Evolutionary conservation across 2,797 vertebrate genomes (phyloP), one percentile per base, ranked within the genome.

Genomic region (Pterois miles): DNA sequence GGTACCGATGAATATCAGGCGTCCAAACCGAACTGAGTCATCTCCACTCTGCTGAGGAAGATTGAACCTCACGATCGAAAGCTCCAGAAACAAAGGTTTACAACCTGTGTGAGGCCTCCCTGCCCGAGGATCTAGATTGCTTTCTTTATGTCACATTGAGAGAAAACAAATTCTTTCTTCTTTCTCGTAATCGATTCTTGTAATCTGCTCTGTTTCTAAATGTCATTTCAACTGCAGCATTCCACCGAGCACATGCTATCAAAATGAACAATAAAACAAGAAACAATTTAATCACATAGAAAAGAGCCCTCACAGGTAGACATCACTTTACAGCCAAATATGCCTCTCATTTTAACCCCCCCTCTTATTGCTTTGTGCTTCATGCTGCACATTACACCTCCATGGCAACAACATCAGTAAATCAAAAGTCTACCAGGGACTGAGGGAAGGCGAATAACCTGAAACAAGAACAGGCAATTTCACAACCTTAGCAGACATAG

Each of bases 381-480:
- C 52, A 0, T 53, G 68, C 72, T 50, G 43, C 59, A 63, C 7
- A 59, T 70, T 68, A 67, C 43, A 66, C 48, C 27, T 75, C 62
- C 63, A 56, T 52, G 40, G 40, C 40, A 78, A 59, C 71, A 62
- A n/a, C 59, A 57, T 72, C 60, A 7, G 8, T 65, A 58, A 80
- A 86, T 80, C 56, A 73, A 76, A 68, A 50, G 53, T 70, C 33
- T 65, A 67, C 59, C 29, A 40, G 60, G 52, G 36, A 57, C 52
- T 34, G 33, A 23, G 53, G 40, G 52, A 12, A 29, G 33, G 54
- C 3, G 2, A 50, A 74, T 52, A 38, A 58, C 58, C 80, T 50
- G 66, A 72, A 74, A 77, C 56, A 59, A 72, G 29, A 65, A 76
- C 76, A 77, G n/a, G 12, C 75, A 71, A 71, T 74, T 69, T 58